phyloP scores from a whole-genome alignment of 2,888 invertebrate species.

The Tipula vernalis region DNA sequence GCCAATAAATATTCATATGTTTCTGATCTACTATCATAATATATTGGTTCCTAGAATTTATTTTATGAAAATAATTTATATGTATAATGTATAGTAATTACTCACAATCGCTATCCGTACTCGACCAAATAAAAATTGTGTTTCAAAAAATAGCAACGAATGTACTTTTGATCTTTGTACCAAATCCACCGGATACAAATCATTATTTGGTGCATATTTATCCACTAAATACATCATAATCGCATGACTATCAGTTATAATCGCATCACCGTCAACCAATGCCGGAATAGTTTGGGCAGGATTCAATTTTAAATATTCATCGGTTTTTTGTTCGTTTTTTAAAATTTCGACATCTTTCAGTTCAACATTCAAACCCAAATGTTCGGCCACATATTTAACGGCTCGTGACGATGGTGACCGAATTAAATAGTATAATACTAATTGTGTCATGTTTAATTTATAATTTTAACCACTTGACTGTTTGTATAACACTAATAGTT shows the following conservation, averaged over 20 bases:
- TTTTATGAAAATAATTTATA: background rate
- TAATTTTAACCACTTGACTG: background rate
- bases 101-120: background rate
- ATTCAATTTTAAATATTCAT: constrained; percentile 31
- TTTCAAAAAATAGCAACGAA: background rate
- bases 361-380: background rate
- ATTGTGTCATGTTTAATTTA: background rate
- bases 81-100: background rate
- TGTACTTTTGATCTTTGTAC: background rate
- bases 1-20: background rate
- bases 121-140: background rate
- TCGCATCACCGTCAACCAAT: constrained; percentile 35
- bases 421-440: background rate
- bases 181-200: background rate
- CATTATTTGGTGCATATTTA: background rate
- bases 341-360: background rate
- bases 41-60: background rate
- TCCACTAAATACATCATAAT: constrained; percentile 32
- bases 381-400: background rate
- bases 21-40: background rate
- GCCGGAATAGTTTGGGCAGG: constrained; percentile 39
- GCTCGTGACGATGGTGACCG: background rate
- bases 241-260: constrained; percentile 31
- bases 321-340: background rate
- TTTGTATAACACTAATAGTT: background rate